Evolutionary conservation across 1,140 invertebrate species (phyloP), one percentile per base, ranked within the genome.

Genomic region (Neodiprion fabricii): DNA sequence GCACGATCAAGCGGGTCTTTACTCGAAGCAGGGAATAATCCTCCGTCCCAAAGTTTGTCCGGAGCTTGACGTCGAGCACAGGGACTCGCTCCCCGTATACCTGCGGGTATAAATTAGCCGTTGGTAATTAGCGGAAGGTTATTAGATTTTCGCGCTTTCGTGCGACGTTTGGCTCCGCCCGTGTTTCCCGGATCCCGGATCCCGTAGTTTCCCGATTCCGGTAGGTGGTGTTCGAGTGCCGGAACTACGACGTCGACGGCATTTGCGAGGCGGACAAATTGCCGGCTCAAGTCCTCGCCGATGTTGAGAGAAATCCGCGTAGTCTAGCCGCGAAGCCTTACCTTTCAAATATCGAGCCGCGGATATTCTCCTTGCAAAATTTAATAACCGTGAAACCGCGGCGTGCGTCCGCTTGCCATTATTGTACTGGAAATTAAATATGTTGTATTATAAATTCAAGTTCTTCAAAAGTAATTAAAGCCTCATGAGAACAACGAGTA

Each of bases 61-160:
- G 11, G 4, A 61, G n/a, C 11, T n/a, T n/a, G 28, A 40, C 28
- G 28, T 40, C 28, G 28, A 40, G 28, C 28, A 5, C 28, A 40
- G 28, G 28, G 28, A 40, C 5, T 40, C 5, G 28, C 28, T 40
- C 28, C 28, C 28, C 5, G 5, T 40, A 40, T 40, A 40, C 53
- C 53, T 17, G n/a, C n/a, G 53, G 53, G 53, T 61, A 61, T 61
- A 61, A 61, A 61, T 61, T 17, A 61, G 53, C n/a, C 11, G 53
- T 61, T 61, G 53, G 53, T 61, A 61, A 61, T 61, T 61, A 61
- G 53, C 53, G 53, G 53, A 17, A 61, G 53, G 53, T 61, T 61
- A 61, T 61, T 61, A 61, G 53, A 61, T 61, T 61, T 61, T 61
- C 53, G 53, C 53, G 53, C 53, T 61, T 61, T 61, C 53, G 53